Evolutionary conservation across 1,140 invertebrate genomes (phyloP), one percentile per base, ranked within the genome.

Genomic region (Drosophila oshimai): DNA sequence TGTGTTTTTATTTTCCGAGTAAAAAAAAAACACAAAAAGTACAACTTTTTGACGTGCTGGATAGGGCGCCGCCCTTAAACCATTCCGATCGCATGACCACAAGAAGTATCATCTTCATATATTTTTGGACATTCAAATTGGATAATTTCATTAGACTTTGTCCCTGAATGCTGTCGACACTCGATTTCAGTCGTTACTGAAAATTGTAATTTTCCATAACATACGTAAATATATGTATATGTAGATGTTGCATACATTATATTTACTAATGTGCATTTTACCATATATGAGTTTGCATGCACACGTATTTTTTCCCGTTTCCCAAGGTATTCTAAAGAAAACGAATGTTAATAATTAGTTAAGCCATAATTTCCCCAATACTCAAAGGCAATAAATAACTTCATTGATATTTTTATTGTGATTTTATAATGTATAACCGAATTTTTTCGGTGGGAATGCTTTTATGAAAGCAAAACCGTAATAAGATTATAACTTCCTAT

Each of bases 401-500:
- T 86, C 55, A 67, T 86, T 79, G 55, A 72, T 84, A 78, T 72
- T 73, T 68, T 86, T 84, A 84, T 80, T 79, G 64, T 86, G 61
- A 84, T 69, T 69, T 84, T 61, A 70, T 78, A 60, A 67, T 80
- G 51, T 84, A 79, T 75, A 80, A 87, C 80, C 80, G 80, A 86
- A 69, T 36, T 53, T 36, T 75, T 83, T 83, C 80, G 80, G 81
- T 86, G 81, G 80, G 80, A 86, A 86, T 86, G 80, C 80, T 87
- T 83, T 68, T 55, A 47, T 73, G 81, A 86, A 86, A 86, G 80
- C 80, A 86, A 86, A 86, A 86, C 80, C 76, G 67, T 80, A 73
- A 69, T 68, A 64, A 54, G 80, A 84, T 84, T 86, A 84, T 79
- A 84, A 84, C 80, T 86, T 86, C 80, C 80, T 84, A 75, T 74